phyloP scores from a whole-genome alignment of 2,888 invertebrate species.

The Cryptus armator region DNA sequence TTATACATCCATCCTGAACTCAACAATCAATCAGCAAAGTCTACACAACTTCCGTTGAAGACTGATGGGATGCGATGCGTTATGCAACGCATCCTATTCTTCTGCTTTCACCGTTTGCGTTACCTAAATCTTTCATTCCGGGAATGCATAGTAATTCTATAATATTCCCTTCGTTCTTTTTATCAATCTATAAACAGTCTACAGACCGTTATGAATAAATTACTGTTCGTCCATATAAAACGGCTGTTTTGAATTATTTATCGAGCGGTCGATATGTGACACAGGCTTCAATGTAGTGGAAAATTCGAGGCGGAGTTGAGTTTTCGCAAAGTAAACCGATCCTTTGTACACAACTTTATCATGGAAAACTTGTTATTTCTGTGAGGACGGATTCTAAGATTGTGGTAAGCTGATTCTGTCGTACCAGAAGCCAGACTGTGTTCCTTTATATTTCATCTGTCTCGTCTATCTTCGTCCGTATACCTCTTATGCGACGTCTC shows the following conservation, averaged over 20 bases:
- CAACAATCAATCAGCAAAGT: slow-evolving; percentile 6
- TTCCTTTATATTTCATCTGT: not conserved
- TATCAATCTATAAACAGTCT: not conserved
- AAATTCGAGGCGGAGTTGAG: no score
- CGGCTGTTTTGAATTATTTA: slow-evolving; percentile 9
- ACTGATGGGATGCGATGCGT: no score
- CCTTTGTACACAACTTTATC: no score
- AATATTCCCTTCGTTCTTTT: not conserved
- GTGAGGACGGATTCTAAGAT: no score
- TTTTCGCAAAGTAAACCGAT: no score
- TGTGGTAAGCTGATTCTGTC: no score
- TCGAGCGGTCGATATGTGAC: not conserved
- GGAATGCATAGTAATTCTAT: not conserved
- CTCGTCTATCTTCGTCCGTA: not conserved
- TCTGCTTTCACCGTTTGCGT: no score
- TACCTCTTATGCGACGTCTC: not conserved
- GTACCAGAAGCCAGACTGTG: no score
- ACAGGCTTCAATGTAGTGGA: no score
- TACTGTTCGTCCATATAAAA: not conserved
- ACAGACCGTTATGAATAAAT: not conserved
- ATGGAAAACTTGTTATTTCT: no score
- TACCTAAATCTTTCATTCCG: not conserved
- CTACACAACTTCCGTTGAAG: not conserved
- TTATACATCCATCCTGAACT: not conserved
- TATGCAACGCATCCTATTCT: no score